phyloP scores from a whole-genome alignment of 2,113 vertebrate genomes.

The Haemorhous mexicanus region DNA sequence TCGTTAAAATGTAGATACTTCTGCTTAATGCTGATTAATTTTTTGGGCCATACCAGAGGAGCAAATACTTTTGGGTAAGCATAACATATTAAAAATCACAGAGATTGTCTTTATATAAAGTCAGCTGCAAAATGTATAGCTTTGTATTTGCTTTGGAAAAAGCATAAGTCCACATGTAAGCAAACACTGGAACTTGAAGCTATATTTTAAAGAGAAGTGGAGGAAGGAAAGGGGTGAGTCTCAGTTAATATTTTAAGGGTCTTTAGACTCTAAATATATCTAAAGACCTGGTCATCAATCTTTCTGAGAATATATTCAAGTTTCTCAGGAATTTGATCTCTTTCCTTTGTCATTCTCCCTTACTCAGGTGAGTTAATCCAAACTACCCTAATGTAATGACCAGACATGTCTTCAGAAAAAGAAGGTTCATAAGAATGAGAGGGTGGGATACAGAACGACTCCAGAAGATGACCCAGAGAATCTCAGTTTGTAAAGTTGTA shows the following conservation, averaged over 20 bases:
- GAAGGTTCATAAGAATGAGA: not conserved
- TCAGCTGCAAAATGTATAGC: not conserved
- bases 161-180: accelerated
- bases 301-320: not conserved
- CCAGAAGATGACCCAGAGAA: not conserved
- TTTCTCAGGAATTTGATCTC: not conserved
- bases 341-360: not conserved
- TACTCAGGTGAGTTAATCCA: not conserved
- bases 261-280: not conserved
- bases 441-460: not conserved
- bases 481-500: not conserved
- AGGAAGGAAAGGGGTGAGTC: not conserved
- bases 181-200: not conserved
- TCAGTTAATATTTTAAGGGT: not conserved
- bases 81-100: not conserved
- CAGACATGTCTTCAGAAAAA: not conserved
- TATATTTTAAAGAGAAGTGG: not conserved
- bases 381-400: not conserved
- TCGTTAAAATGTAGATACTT: not conserved
- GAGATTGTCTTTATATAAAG: not conserved
- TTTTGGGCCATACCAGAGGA: not conserved
- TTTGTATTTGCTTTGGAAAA: not conserved
- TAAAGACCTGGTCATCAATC: not conserved
- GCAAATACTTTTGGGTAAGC: not conserved
- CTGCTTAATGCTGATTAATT: not conserved